phyloP scores from a whole-genome alignment of 2,113 vertebrate species.

The Ramphastos sulfuratus region DNA sequence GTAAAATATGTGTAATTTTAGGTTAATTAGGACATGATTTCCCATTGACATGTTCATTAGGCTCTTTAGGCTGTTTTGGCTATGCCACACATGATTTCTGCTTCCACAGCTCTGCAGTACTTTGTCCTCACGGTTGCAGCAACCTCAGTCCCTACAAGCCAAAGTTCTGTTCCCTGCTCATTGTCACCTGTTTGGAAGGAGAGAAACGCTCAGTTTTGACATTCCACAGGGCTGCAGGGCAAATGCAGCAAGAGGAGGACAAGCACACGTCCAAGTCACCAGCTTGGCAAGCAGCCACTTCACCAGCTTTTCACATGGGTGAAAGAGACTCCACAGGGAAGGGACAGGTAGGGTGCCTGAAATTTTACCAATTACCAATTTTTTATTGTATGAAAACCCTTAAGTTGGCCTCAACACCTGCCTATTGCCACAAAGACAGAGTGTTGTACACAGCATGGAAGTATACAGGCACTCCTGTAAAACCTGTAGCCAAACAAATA shows the following conservation, averaged over 20 bases:
- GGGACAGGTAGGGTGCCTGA: not conserved
- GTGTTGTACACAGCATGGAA: not conserved
- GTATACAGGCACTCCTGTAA: not conserved
- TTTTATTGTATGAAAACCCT: not conserved
- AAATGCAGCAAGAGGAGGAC: not conserved
- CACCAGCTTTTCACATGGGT: not conserved
- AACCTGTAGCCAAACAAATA: not conserved
- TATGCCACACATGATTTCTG: not conserved
- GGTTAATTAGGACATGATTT: not conserved
- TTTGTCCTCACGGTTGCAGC: not conserved
- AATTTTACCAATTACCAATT: not conserved
- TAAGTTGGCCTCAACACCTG: not conserved
- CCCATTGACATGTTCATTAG: not conserved
- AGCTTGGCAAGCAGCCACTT: not conserved
- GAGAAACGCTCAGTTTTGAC: not conserved
- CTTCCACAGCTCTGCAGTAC: not conserved
- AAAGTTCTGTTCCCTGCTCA: not conserved
- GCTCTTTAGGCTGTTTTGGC: not conserved
- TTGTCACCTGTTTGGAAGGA: not conserved
- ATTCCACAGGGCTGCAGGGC: accelerated
- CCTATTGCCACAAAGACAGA: not conserved
- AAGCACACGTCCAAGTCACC: accelerated
- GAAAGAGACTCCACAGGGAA: not conserved
- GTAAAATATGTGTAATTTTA: not conserved
- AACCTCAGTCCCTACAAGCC: not conserved